Percentiles rank a stretch among this genome's conserved stretches.
These are phyloP conservation scores for Loripinus fragilis DNA, from an alignment of 2,888 invertebrate species.

Conservation along the genomic window DNA sequence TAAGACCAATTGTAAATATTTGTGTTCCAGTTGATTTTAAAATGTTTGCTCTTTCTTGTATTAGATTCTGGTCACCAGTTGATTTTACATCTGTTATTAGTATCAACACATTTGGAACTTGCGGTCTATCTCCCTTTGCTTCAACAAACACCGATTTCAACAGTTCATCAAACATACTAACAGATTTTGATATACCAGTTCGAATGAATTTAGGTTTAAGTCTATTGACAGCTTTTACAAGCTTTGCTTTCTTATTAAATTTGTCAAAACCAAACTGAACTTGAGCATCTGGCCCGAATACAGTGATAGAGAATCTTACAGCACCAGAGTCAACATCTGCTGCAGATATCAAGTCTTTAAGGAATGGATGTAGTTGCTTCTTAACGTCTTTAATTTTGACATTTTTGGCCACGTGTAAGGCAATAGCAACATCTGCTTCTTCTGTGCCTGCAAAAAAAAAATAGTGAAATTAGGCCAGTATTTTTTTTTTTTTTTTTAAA, in stretches of 20 bases:
- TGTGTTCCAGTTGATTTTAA: slow-evolving; percentile 45
- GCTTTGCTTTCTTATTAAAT: slow-evolving; percentile 49
- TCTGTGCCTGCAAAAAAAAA: slow-evolving; percentile 54
- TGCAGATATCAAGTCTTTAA: slow-evolving; percentile 54
- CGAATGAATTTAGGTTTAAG: slow-evolving; percentile 43
- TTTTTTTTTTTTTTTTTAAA: too few relatives aligned
- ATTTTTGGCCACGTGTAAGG: slow-evolving; percentile 60
- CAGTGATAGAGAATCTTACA: slow-evolving; percentile 75
- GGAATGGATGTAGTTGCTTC: slow-evolving; percentile 53
- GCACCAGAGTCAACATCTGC: slow-evolving; percentile 64
- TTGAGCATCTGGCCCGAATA: slow-evolving; percentile 77
- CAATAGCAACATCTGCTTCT: slow-evolving; percentile 61
- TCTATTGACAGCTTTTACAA: slow-evolving; percentile 55
- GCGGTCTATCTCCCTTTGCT: slow-evolving; percentile 53
- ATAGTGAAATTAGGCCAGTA: too few relatives aligned
- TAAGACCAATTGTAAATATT: slow-evolving; percentile 57
- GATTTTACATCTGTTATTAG: slow-evolving; percentile 62
- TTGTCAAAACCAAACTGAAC: slow-evolving; percentile 62
- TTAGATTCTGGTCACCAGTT: slow-evolving; percentile 24
- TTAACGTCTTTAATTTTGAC: slow-evolving; percentile 60
- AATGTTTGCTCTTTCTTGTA: slow-evolving; percentile 34
- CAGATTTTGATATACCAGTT: slow-evolving; percentile 42
- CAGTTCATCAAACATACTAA: slow-evolving; percentile 49
- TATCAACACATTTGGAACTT: slow-evolving; percentile 55
- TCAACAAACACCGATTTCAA: slow-evolving; percentile 51